Percentiles rank a stretch among this genome's conserved stretches.
Conservation (phyloP, 1,140 invertebrate genomes). For the Drosophila bocki region DNA sequence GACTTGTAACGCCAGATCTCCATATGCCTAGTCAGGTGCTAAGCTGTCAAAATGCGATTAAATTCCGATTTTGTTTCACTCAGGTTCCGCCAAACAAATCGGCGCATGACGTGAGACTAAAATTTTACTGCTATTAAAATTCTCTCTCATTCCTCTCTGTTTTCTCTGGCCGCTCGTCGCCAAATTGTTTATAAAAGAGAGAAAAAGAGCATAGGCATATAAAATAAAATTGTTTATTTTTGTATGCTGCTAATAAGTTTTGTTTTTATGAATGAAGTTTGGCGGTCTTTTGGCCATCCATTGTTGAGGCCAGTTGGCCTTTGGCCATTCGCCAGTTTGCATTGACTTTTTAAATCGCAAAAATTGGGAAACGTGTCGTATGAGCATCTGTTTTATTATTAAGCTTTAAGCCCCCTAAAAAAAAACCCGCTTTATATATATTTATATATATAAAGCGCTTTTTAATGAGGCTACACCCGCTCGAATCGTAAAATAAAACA, state of each 20-base stretch:
- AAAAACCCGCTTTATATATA: not conserved
- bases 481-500: slow-evolving; percentile 9
- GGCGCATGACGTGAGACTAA: slow-evolving; percentile 3
- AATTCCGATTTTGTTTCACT: slow-evolving; percentile 5
- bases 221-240: slow-evolving; percentile 8
- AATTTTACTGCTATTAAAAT: slow-evolving; percentile 4
- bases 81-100: slow-evolving; percentile 11
- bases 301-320: slow-evolving; percentile 24
- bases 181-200: slow-evolving; percentile 21
- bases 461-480: not conserved
- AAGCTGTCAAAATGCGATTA: slow-evolving; percentile 20
- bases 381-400: slow-evolving; percentile 19
- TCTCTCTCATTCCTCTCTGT: not conserved
- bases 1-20: not conserved
- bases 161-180: not conserved
- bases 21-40: slow-evolving; percentile 13
- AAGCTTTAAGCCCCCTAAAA: not conserved
- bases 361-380: slow-evolving; percentile 9
- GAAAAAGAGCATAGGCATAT: slow-evolving; percentile 1
- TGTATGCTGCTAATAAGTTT: not conserved
- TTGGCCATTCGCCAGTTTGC: slow-evolving; percentile 4
- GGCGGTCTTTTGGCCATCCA: slow-evolving; percentile 3
- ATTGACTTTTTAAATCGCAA: slow-evolving; percentile 15
- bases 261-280: slow-evolving; percentile 44
- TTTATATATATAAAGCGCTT: no score